Evolutionary conservation across 2,797 vertebrate genomes (phyloP).

Genomic region (Allobates femoralis): DNA sequence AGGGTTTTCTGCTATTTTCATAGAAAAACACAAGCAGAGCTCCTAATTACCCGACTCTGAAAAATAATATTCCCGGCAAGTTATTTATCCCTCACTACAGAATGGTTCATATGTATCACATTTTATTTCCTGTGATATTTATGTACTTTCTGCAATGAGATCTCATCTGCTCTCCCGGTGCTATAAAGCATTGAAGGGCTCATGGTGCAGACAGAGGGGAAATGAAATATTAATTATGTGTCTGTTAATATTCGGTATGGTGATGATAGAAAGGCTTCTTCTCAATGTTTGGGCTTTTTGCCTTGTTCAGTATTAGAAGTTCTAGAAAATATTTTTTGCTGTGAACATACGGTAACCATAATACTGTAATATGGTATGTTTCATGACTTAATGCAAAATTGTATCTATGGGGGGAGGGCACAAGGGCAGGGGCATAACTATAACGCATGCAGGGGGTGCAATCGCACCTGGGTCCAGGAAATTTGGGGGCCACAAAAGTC

Average conservation of each 20-base stretch:
- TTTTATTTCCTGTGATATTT: constrained; percentile 47
- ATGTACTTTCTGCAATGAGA: constrained; percentile 30
- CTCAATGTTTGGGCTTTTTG: background rate
- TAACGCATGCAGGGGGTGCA: too few relatives aligned
- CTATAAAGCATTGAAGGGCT: constrained; percentile 32
- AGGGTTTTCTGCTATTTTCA: constrained; percentile 23
- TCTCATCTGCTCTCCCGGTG: constrained; percentile 14
- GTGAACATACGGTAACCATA: background rate
- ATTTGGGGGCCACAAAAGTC: too few relatives aligned
- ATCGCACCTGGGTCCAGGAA: too few relatives aligned
- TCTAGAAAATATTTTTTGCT: background rate
- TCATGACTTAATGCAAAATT: background rate
- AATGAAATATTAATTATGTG: constrained; percentile 42
- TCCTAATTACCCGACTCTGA: constrained; percentile 29
- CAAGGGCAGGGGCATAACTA: too few relatives aligned
- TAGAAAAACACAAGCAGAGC: constrained; percentile 8
- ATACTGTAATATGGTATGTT: background rate
- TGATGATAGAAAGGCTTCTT: constrained; percentile 7
- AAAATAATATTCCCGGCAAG: constrained; percentile 11
- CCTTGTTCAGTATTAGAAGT: background rate
- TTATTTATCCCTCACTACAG: constrained; percentile 7
- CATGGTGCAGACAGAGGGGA: background rate
- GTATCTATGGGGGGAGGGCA: too few relatives aligned
- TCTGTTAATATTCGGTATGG: background rate
- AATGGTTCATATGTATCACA: constrained; percentile 30